A percentile compares a stretch with the other conserved stretches of the same genome.
phyloP scores from a whole-genome alignment of 2,888 invertebrate species.

The Acanthoscelides obtectus region DNA sequence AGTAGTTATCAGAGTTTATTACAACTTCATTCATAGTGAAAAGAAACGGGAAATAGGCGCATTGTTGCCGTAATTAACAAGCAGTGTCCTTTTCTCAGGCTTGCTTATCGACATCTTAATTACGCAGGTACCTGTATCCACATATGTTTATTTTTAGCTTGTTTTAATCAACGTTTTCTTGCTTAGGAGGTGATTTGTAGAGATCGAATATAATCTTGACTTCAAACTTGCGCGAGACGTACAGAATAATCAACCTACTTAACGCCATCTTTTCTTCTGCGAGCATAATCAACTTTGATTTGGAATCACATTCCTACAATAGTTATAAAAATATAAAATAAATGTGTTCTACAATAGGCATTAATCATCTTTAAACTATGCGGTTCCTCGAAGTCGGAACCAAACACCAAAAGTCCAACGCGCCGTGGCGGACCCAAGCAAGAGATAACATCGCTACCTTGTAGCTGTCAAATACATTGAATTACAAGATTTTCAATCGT shows the following conservation, averaged over 20 bases:
- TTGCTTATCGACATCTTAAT: not conserved
- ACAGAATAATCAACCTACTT: no score
- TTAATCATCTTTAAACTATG: not conserved
- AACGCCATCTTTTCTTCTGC: no score
- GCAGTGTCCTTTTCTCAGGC: not conserved
- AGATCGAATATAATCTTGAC: no score
- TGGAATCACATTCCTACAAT: no score
- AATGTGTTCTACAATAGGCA: not conserved
- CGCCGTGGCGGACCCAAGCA: not conserved
- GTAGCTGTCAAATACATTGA: constrained; percentile 4
- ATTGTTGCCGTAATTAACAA: not conserved
- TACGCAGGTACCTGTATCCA: not conserved
- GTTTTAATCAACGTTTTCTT: no score
- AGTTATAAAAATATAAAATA: not conserved
- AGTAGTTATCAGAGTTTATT: not conserved
- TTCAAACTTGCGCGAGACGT: no score
- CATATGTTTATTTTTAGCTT: not conserved
- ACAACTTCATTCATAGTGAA: not conserved
- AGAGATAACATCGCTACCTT: constrained; percentile 7
- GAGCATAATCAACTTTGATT: no score
- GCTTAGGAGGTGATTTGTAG: no score
- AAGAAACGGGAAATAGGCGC: not conserved
- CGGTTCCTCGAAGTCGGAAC: not conserved
- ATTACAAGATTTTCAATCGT: constrained; percentile 4
- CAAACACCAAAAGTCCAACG: not conserved